Evolutionary conservation across 2,113 vertebrate species (phyloP).

Genomic region (Cranoglanis bouderius): DNA sequence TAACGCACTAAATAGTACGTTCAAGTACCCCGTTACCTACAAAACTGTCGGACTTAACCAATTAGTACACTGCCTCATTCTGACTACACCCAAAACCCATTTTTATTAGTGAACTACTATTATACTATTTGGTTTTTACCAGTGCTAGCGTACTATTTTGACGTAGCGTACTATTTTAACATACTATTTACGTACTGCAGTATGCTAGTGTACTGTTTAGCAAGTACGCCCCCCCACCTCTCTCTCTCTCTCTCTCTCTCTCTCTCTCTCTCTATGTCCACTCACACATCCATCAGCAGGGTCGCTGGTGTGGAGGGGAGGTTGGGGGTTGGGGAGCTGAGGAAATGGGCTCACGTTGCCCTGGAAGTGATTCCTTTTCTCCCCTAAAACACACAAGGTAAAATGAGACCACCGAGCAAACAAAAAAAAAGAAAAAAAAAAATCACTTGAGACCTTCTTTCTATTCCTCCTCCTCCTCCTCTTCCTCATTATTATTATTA

Average conservation of each 20-base stretch:
- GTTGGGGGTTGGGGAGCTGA: constrained; percentile 61
- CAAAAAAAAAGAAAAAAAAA: not conserved
- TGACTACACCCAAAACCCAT: not conserved
- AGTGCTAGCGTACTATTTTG: not conserved
- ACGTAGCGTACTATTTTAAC: not conserved
- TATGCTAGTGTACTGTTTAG: constrained; percentile 2
- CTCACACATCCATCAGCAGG: constrained; percentile 52
- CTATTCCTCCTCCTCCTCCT: no score
- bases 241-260: constrained; percentile 57
- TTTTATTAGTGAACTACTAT: not conserved
- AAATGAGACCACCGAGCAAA: constrained; percentile 53
- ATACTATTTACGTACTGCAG: not conserved
- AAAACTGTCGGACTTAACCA: not conserved
- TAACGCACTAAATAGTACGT: not conserved
- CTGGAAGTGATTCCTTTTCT: constrained; percentile 78
- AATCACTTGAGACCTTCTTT: not conserved
- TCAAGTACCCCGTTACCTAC: not conserved
- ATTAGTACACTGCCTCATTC: not conserved
- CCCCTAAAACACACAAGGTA: constrained; percentile 65
- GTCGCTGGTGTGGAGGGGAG: constrained; percentile 44
- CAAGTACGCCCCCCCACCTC: constrained; percentile 39
- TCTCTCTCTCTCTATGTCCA: constrained; percentile 36
- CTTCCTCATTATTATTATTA: no score
- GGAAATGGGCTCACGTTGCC: constrained; percentile 75
- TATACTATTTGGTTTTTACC: not conserved